Evolutionary conservation across 2,888 invertebrate species (phyloP).

Genomic region (Gryllus longicercus): DNA sequence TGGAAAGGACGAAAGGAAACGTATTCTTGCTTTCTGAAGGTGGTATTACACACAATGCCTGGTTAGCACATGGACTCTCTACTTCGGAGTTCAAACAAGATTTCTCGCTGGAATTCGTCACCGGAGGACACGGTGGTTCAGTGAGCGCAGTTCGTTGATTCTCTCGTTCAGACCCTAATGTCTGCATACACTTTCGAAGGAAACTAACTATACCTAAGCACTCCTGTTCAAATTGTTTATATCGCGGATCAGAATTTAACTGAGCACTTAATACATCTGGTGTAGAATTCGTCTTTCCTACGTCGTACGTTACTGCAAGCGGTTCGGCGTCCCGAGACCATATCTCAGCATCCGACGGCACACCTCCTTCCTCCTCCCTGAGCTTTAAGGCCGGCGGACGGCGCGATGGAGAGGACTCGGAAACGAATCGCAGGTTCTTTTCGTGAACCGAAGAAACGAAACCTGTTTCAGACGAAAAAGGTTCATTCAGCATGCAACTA

Average conservation of each 20-base stretch:
- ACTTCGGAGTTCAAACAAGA: too few relatives aligned
- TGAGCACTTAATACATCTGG: too few relatives aligned
- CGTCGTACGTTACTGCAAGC: too few relatives aligned
- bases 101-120: background rate
- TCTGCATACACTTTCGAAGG: background rate
- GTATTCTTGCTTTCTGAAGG: too few relatives aligned
- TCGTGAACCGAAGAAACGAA: background rate
- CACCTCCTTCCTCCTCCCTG: too few relatives aligned
- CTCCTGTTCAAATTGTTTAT: background rate
- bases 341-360: too few relatives aligned
- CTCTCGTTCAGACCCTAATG: background rate
- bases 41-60: too few relatives aligned
- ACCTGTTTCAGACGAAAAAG: conserved; percentile 10
- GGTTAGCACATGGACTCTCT: too few relatives aligned
- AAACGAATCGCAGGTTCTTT: background rate
- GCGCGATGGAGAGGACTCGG: background rate
- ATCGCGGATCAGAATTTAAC: too few relatives aligned
- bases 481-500: background rate
- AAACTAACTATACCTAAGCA: background rate
- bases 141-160: background rate
- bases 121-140: background rate
- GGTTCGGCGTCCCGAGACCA: too few relatives aligned
- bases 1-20: too few relatives aligned
- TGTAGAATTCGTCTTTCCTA: too few relatives aligned
- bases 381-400: background rate